A percentile compares a stretch with the other conserved stretches of the same genome.
Evolutionary conservation across 2,888 invertebrate genomes (phyloP).

Genomic region (Clunio marinus): DNA sequence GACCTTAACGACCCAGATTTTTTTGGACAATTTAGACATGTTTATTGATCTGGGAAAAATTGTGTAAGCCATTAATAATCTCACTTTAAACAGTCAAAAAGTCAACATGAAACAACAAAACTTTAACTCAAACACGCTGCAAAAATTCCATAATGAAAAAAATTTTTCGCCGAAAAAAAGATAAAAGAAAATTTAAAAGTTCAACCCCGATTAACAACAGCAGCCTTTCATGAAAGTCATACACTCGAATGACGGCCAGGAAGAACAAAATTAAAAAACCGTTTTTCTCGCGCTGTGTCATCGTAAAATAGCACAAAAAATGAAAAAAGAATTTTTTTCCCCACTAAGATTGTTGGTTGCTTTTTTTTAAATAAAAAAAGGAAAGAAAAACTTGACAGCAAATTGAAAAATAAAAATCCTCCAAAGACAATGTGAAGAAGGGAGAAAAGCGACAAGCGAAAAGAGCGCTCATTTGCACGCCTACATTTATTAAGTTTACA

Average conservation of each 20-base stretch:
- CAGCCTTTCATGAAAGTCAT: too few relatives aligned
- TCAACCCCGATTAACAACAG: too few relatives aligned
- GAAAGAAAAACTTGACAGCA: slow-evolving; percentile 11
- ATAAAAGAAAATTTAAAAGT: too few relatives aligned
- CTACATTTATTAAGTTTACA: slow-evolving; percentile 28
- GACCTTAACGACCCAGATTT: background rate
- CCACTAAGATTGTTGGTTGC: background rate
- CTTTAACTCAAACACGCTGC: too few relatives aligned
- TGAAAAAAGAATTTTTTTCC: background rate
- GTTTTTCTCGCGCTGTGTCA: background rate
- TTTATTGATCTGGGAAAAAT: background rate
- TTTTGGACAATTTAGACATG: background rate
- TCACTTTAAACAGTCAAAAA: background rate
- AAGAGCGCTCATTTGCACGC: slow-evolving; percentile 27
- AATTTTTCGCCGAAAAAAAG: too few relatives aligned
- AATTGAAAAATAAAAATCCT: slow-evolving; percentile 27
- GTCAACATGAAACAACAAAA: background rate
- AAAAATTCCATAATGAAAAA: too few relatives aligned
- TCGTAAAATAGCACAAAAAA: too few relatives aligned
- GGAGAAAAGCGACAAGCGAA: background rate
- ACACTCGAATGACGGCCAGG: background rate
- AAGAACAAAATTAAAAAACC: background rate
- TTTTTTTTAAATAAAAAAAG: background rate
- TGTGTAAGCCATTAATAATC: slow-evolving; percentile 2
- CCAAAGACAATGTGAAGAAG: slow-evolving; percentile 3